phyloP scores from a whole-genome alignment of 2,888 invertebrate species.

The Troilus luridus region DNA sequence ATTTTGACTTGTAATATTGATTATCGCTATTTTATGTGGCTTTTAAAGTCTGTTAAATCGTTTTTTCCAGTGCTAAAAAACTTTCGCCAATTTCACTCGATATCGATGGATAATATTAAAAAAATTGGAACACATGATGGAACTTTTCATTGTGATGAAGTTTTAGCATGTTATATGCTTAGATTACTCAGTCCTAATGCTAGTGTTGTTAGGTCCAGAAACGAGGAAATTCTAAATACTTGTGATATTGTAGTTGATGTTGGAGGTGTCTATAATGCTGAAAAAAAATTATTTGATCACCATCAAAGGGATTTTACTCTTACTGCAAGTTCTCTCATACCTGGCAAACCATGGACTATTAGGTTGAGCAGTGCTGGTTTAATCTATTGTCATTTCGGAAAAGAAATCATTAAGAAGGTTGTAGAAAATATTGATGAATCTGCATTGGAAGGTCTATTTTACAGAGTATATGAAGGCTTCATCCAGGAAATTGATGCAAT shows the following conservation, averaged over 20 bases:
- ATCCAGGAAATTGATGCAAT: slow-evolving; percentile 96
- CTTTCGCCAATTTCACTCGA: not conserved
- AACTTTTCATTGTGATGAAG: slow-evolving; percentile 94
- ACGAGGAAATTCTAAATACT: slow-evolving; percentile 75
- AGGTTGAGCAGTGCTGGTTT: slow-evolving; percentile 96
- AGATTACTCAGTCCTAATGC: slow-evolving; percentile 86
- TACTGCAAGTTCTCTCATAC: slow-evolving; percentile 77
- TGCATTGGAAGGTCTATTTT: slow-evolving; percentile 75
- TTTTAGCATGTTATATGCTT: slow-evolving; percentile 93
- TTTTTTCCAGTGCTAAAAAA: not conserved
- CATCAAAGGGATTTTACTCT: slow-evolving; percentile 86
- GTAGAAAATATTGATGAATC: slow-evolving; percentile 71
- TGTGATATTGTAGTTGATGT: slow-evolving; percentile 98
- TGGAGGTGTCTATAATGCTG: slow-evolving; percentile 87
- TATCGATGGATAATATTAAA: slow-evolving; percentile 60
- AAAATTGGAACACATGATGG: slow-evolving; percentile 85
- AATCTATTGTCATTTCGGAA: slow-evolving; percentile 91
- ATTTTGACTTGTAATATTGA: not conserved
- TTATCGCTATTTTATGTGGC: not conserved
- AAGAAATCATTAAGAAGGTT: slow-evolving; percentile 79
- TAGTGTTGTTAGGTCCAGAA: slow-evolving; percentile 78
- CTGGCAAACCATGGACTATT: slow-evolving; percentile 71
- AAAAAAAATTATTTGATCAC: slow-evolving; percentile 88
- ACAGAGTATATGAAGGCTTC: slow-evolving; percentile 86
- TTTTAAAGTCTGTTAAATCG: not conserved